Evolutionary conservation across 1,140 invertebrate genomes (phyloP), one percentile per base, ranked within the genome.

Genomic region (Anoplolepis gracilipes): DNA sequence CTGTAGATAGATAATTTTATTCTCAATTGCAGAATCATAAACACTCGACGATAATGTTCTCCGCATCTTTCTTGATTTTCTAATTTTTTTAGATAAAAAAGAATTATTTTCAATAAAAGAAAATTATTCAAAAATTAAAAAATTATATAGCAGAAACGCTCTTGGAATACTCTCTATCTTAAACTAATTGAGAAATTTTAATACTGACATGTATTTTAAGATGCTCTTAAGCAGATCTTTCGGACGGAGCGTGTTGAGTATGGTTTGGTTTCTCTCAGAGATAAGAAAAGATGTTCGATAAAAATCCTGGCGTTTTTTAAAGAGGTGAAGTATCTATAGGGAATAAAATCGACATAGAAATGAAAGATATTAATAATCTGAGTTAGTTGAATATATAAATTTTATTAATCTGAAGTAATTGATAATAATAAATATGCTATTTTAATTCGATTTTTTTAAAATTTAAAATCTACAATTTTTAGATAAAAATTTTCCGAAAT

Each of bases 161-260:
- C n/a, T 46, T 11, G 42, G 22, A 57, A 57, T 81, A 16, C 10
- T 19, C 28, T 57, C 1, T 8, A 13, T 30, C 13, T 42, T 70
- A 30, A 13, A 6, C 46, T 30, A 69, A 79, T 65, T 33, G 39
- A 72, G 53, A 72, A 28, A 39, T 36, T 36, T 59, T n/a, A 33
- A 59, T 42, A 72, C 36, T n/a, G 19, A 22, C 28, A 25, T 72
- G 39, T 73, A 73, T 82, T 82, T 82, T 82, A 72, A 73, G 53
- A 42, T 42, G 59, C 13, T 73, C 67, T 82, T 46, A 28, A 73
- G 49, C 8, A 39, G 49, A 57, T 72, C 69, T 79, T 62, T 39
- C 3, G 13, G 4, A 81, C 5, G 19, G 11, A 22, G 39, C 53
- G 39, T 72, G 65, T 33, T 61, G 39, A 10, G 61, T 62, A 39